Percentiles rank a stretch among this genome's conserved stretches.
Conservation (phyloP, 2,113 vertebrate genomes). For the Pagrus major region DNA sequence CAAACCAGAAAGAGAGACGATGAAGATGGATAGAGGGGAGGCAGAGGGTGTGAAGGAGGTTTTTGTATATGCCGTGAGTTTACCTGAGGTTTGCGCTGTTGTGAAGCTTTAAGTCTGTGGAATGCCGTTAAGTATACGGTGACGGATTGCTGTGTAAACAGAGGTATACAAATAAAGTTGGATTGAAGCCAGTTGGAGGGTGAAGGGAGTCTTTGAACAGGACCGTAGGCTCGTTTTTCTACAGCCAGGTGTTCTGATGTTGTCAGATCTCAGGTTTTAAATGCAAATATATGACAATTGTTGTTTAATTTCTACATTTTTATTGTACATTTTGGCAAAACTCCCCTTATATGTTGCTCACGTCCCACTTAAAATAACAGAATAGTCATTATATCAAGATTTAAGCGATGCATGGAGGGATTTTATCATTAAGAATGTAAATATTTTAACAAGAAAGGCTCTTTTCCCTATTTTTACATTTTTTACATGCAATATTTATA, state of each 20-base stretch:
- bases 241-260: constrained; percentile 10
- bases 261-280: too few relatives aligned
- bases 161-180: constrained; percentile 60
- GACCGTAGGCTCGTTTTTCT: background rate
- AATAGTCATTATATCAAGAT: background rate
- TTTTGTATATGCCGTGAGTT: constrained; percentile 57
- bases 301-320: too few relatives aligned
- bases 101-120: constrained; percentile 43
- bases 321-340: too few relatives aligned
- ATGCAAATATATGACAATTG: too few relatives aligned
- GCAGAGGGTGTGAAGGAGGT: background rate
- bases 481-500: too few relatives aligned
- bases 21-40: background rate
- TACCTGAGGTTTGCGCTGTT: constrained; percentile 37
- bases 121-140: constrained; percentile 54
- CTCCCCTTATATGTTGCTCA: background rate
- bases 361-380: background rate
- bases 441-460: too few relatives aligned
- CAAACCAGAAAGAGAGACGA: constrained; percentile 17
- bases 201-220: background rate
- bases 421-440: background rate
- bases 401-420: background rate
- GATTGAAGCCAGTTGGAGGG: constrained; percentile 40
- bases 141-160: constrained; percentile 65
- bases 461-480: background rate